Evolutionary conservation across 2,113 vertebrate species (phyloP).

Genomic region (Naja naja): DNA sequence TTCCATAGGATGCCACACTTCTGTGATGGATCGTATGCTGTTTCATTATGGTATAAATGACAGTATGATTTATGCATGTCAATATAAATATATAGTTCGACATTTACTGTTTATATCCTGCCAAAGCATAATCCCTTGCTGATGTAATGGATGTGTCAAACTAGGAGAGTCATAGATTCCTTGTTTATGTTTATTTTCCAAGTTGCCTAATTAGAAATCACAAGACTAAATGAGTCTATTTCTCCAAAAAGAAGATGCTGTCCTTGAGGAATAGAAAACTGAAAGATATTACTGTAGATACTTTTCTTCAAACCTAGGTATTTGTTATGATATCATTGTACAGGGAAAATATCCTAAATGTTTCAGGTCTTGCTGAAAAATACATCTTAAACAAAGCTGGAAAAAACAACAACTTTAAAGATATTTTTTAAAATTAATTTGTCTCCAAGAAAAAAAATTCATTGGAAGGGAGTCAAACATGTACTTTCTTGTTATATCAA

Average conservation of each 20-base stretch:
- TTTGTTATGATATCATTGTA: not conserved
- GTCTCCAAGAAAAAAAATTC: not conserved
- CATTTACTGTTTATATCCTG: not conserved
- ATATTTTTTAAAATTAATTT: not conserved
- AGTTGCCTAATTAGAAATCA: slow-evolving; percentile 5
- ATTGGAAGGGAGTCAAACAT: not conserved
- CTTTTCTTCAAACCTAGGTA: not conserved
- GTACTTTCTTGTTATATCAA: not conserved
- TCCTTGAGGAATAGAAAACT: not conserved
- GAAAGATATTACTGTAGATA: not conserved
- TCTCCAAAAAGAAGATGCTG: not conserved
- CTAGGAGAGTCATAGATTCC: not conserved
- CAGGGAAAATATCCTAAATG: not conserved
- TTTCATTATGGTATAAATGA: not conserved
- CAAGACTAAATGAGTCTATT: slow-evolving; percentile 4
- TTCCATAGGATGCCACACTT: not conserved
- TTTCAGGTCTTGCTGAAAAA: not conserved
- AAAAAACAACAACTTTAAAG: not conserved
- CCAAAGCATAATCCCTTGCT: not conserved
- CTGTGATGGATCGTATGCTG: not conserved
- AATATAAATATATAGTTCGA: not conserved
- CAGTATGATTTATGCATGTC: not conserved
- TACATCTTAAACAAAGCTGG: not conserved
- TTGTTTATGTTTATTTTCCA: slow-evolving; percentile 4
- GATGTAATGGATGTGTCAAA: not conserved